phyloP scores from a whole-genome alignment of 2,797 vertebrate genomes.

The Alauda arvensis region DNA sequence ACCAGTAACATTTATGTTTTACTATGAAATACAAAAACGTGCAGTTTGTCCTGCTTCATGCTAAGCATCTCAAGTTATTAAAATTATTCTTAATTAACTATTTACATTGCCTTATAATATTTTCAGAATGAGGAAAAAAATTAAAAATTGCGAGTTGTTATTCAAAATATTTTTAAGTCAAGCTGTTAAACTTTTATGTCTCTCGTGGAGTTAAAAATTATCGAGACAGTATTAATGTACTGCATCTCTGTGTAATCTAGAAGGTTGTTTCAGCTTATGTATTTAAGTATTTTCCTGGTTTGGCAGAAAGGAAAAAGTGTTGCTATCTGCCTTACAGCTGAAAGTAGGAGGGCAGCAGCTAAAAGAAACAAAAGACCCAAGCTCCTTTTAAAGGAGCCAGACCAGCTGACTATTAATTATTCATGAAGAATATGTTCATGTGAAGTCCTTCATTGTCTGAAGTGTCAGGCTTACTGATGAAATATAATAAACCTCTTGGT shows the following conservation, averaged over 20 bases:
- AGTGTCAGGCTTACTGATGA: slow-evolving; percentile 22
- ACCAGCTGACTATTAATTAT: slow-evolving; percentile 28
- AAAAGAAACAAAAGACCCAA: not conserved
- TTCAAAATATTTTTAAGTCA: not conserved
- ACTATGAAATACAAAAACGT: not conserved
- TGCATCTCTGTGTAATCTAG: not conserved
- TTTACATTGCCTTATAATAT: not conserved
- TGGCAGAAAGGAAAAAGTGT: not conserved
- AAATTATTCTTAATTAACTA: not conserved
- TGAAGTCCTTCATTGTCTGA: slow-evolving; percentile 24
- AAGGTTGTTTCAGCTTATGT: not conserved
- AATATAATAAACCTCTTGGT: slow-evolving; percentile 1
- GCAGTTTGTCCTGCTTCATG: not conserved
- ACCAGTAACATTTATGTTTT: not conserved
- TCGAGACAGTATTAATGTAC: not conserved
- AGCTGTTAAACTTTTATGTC: not conserved
- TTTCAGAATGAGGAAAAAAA: not conserved
- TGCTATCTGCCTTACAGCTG: not conserved
- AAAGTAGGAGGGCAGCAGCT: not conserved
- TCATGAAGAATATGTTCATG: not conserved
- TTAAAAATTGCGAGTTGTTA: not conserved
- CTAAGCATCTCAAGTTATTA: not conserved
- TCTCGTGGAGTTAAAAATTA: not conserved
- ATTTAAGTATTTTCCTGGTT: not conserved
- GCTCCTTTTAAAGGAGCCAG: not conserved